phyloP scores from a whole-genome alignment of 2,888 invertebrate species.

The Eristalinus aeneus region DNA sequence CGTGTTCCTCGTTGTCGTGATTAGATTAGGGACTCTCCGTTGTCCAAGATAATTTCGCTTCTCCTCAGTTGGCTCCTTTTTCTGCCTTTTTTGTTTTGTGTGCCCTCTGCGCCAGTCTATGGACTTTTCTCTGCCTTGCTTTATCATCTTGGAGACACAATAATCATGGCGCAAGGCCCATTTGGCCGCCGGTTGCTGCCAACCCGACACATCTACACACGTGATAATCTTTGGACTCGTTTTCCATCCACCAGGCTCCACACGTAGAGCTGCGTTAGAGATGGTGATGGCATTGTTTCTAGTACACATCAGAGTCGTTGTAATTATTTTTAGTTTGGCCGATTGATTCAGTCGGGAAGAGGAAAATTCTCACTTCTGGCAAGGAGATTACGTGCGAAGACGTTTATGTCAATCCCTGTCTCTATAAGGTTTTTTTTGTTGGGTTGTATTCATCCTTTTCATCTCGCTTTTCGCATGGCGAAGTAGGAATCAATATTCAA shows the following conservation, averaged over 20 bases:
- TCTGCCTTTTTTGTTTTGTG: neutral
- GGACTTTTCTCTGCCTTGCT: conserved; percentile 12
- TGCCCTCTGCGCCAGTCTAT: neutral
- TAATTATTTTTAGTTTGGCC: conserved; percentile 63
- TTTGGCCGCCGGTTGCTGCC: conserved; percentile 45
- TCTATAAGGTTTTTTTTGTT: conserved; percentile 36
- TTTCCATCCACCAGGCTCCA: conserved; percentile 5
- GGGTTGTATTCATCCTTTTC: conserved; percentile 33
- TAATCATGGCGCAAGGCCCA: conserved; percentile 62
- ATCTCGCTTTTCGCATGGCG: neutral
- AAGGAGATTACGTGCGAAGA: conserved; percentile 26
- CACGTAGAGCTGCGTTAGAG: neutral
- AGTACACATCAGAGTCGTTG: conserved; percentile 41
- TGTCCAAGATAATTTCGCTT: conserved; percentile 60
- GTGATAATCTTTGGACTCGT: conserved; percentile 46
- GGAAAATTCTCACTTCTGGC: conserved; percentile 1
- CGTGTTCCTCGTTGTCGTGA: conserved; percentile 57
- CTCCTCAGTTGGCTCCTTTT: neutral
- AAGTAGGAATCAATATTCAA: conserved; percentile 65
- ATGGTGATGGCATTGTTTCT: conserved; percentile 4
- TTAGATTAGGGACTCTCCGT: conserved; percentile 68
- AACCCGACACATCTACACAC: conserved; percentile 22
- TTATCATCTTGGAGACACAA: conserved; percentile 54
- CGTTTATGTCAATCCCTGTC: conserved; percentile 52
- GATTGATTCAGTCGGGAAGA: conserved; percentile 49